These are phyloP conservation scores for Hiodon tergisus DNA, from an alignment of 2,113 vertebrate species.

Conservation along the genomic window DNA sequence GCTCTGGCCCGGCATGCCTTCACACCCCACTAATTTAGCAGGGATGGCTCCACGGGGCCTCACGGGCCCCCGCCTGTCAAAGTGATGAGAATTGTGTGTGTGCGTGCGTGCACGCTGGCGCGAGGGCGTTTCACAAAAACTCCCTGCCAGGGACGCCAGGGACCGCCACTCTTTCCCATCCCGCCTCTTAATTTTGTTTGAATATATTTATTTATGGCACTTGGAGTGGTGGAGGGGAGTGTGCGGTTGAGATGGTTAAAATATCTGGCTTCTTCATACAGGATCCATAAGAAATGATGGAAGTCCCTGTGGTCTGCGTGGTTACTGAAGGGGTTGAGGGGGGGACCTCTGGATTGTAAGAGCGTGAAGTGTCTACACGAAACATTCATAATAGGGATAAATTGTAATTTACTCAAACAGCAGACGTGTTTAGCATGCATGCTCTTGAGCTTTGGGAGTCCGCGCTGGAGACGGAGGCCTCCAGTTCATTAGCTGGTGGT, in stretches of 20 bases:
- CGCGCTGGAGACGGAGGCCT: neutral
- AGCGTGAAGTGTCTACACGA: slow-evolving; percentile 55
- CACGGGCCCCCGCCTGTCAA: slow-evolving; percentile 11
- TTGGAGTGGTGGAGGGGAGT: slow-evolving; percentile 31
- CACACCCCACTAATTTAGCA: slow-evolving; percentile 19
- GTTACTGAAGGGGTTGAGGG: slow-evolving; percentile 41
- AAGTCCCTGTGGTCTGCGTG: slow-evolving; percentile 63
- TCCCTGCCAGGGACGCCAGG: slow-evolving; percentile 1
- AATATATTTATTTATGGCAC: slow-evolving; percentile 39
- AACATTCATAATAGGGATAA: slow-evolving; percentile 54
- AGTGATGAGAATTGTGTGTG: neutral
- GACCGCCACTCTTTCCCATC: slow-evolving; percentile 33
- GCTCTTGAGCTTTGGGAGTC: slow-evolving; percentile 1
- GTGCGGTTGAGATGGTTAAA: slow-evolving; percentile 54
- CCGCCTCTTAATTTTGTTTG: neutral
- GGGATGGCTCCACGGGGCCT: slow-evolving; percentile 17
- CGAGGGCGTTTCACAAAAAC: slow-evolving; percentile 11
- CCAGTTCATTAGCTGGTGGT: neutral
- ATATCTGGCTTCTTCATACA: slow-evolving; percentile 56
- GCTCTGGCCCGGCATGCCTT: slow-evolving; percentile 14
- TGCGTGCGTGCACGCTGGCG: neutral
- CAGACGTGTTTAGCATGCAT: slow-evolving; percentile 24
- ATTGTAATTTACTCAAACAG: slow-evolving; percentile 43
- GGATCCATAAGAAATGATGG: slow-evolving; percentile 54
- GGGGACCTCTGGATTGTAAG: slow-evolving; percentile 50